phyloP scores from a whole-genome alignment of 2,113 vertebrate genomes.

The Pseudois nayaur region DNA sequence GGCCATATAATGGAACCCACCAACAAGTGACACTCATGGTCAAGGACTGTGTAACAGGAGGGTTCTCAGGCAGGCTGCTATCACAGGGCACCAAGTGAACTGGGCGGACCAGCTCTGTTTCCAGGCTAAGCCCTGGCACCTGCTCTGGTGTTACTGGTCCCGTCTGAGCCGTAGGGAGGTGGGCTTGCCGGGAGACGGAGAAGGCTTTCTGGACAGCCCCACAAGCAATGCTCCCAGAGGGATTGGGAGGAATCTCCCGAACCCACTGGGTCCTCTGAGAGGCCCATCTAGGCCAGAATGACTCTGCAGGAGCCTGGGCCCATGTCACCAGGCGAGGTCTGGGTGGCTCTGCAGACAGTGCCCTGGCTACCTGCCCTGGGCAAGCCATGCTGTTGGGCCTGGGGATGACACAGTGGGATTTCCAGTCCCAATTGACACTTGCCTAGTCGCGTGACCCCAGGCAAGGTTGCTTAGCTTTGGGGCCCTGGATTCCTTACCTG shows the following conservation, averaged over 20 bases:
- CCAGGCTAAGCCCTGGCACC: background rate
- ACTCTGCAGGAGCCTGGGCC: background rate
- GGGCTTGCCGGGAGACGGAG: background rate
- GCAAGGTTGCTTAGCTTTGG: background rate
- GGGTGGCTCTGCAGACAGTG: background rate
- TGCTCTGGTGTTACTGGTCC: background rate
- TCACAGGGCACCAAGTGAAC: background rate
- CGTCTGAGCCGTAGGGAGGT: background rate
- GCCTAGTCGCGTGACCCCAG: background rate
- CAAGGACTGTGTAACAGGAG: accelerated
- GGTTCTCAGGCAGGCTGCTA: background rate
- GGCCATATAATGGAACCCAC: background rate
- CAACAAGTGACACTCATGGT: background rate
- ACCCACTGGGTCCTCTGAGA: background rate
- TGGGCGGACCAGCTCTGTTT: no score
- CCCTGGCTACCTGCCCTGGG: background rate
- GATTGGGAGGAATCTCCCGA: background rate
- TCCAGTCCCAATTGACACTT: background rate
- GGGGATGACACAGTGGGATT: no score
- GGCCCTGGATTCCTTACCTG: background rate
- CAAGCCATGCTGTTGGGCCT: accelerated
- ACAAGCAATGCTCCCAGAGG: background rate
- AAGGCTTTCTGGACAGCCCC: background rate
- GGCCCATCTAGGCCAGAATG: background rate
- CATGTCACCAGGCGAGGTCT: background rate